These are phyloP conservation scores for Ethmia dodecea DNA, from an alignment of 2,888 invertebrate species.

Conservation along the genomic window DNA sequence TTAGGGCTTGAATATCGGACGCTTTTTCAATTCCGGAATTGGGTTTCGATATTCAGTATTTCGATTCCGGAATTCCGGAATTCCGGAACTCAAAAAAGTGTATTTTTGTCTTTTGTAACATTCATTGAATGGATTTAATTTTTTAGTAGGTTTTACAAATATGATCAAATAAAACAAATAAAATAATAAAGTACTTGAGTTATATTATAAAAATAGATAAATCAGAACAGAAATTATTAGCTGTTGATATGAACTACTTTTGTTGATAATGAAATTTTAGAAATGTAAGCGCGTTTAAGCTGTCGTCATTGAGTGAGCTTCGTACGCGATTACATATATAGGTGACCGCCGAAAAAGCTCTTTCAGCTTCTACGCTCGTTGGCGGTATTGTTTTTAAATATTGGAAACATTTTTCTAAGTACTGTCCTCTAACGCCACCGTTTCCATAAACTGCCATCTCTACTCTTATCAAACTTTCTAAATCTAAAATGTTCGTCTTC, in stretches of 20 bases:
- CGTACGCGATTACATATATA: neutral
- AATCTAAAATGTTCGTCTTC: slow-evolving; percentile 1
- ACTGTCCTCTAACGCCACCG: slow-evolving; percentile 4
- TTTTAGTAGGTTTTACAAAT: neutral
- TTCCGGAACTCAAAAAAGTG: neutral
- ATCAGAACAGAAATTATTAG: neutral
- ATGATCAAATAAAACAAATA: neutral
- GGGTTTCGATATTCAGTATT: neutral
- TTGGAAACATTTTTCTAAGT: slow-evolving; percentile 4
- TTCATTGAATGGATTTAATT: neutral
- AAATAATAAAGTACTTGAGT: neutral
- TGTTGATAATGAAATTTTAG: neutral
- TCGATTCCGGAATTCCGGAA: neutral
- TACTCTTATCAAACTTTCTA: slow-evolving; percentile 1
- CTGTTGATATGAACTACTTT: neutral
- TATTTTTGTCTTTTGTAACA: neutral
- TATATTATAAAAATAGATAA: neutral
- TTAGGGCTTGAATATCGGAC: neutral
- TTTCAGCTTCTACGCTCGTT: slow-evolving; percentile 3
- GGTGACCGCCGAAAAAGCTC: slow-evolving; percentile 4
- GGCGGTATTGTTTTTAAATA: slow-evolving; percentile 6
- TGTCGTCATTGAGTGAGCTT: slow-evolving; percentile 11
- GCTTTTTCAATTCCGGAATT: neutral
- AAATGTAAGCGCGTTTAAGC: neutral
- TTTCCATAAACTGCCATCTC: neutral